phyloP scores from a whole-genome alignment of 1,140 invertebrate species.

The Drosophila pachea region DNA sequence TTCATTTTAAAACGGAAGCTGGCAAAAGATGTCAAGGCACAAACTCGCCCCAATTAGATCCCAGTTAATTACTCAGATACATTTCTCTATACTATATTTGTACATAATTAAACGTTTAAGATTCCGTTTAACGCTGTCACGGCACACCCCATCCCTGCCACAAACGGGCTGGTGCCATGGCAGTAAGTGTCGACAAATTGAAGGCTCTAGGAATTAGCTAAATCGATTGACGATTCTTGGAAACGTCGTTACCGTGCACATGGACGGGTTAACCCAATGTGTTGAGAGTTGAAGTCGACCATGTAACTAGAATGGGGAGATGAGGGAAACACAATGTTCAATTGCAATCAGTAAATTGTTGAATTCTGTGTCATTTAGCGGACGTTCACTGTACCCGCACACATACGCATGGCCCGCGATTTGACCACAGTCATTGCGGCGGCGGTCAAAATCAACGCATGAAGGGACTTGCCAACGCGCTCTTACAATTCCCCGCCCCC shows the following conservation, averaged over 20 bases:
- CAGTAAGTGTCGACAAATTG: not conserved
- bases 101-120: too few relatives aligned
- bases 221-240: conserved; percentile 1
- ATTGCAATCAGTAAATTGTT: too few relatives aligned
- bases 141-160: too few relatives aligned
- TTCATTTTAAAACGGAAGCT: conserved; percentile 1
- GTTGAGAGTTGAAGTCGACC: too few relatives aligned
- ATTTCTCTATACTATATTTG: too few relatives aligned
- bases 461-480: conserved; percentile 33
- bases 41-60: too few relatives aligned
- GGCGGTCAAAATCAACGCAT: conserved; percentile 25
- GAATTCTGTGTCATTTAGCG: not conserved
- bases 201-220: not conserved
- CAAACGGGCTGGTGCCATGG: too few relatives aligned
- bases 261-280: too few relatives aligned
- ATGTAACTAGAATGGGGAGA: too few relatives aligned
- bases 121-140: too few relatives aligned
- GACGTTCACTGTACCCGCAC: not conserved
- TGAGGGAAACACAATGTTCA: too few relatives aligned
- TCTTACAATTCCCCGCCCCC: not conserved
- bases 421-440: conserved; percentile 15
- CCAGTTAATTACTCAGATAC: too few relatives aligned
- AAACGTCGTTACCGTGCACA: not conserved
- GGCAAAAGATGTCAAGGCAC: not conserved
- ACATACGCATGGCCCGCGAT: conserved; percentile 5